phyloP scores from a whole-genome alignment of 2,113 vertebrate genomes.

The Epinephelus moara region DNA sequence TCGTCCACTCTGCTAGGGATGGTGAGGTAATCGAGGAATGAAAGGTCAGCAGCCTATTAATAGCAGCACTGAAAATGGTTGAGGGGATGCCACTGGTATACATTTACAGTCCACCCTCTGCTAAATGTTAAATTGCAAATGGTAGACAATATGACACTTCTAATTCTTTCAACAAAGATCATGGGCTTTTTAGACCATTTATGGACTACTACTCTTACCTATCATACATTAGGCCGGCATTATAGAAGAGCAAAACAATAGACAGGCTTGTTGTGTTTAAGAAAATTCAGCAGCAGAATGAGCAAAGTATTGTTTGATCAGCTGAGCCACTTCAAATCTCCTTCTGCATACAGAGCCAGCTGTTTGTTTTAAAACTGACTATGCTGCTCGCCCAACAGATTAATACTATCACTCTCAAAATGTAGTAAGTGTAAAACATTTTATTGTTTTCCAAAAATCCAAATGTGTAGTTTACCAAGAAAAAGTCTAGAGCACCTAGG shows the following conservation, averaged over 20 bases:
- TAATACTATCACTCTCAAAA: not conserved
- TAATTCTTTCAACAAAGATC: not conserved
- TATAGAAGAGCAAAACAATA: not conserved
- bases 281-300: not conserved
- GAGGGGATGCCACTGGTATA: conserved; percentile 49
- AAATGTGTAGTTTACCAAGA: not conserved
- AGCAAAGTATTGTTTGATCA: not conserved
- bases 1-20: conserved; percentile 14
- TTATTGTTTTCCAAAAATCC: not conserved
- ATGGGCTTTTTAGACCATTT: not conserved
- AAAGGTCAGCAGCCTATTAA: conserved; percentile 76
- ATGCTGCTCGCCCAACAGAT: not conserved
- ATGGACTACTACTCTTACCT: not conserved
- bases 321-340: not conserved
- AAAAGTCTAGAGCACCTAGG: not conserved
- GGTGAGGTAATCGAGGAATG: conserved; percentile 29
- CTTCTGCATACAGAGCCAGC: not conserved
- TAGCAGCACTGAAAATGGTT: conserved; percentile 47
- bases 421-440: not conserved
- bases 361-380: not conserved
- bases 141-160: not conserved
- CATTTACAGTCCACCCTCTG: not conserved
- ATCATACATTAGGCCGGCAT: not conserved
- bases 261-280: not conserved
- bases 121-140: conserved; percentile 4